These are phyloP conservation scores for Anoplius nigerrimus DNA, from an alignment of 2,888 invertebrate species.

Conservation along the genomic window DNA sequence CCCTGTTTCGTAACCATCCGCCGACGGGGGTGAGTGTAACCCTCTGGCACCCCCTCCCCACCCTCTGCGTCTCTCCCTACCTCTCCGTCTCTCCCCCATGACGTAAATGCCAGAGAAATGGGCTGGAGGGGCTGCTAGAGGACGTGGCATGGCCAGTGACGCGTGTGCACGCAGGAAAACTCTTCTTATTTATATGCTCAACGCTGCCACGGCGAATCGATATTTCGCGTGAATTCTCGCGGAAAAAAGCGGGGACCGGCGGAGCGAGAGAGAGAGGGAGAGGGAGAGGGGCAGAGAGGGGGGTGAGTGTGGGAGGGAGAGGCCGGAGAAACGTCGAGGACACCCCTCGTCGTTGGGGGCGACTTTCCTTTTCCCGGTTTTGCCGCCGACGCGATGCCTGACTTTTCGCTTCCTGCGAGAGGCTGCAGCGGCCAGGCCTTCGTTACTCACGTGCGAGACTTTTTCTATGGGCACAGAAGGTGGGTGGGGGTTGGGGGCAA, in stretches of 20 bases:
- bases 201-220: conserved; percentile 65
- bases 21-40: not conserved
- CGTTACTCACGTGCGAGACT: not conserved
- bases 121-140: conserved; percentile 53
- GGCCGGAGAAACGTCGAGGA: too few relatives aligned
- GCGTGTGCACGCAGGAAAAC: conserved; percentile 74
- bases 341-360: not conserved
- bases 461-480: too few relatives aligned
- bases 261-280: conserved; percentile 26
- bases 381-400: not conserved
- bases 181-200: conserved; percentile 73
- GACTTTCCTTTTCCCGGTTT: conserved; percentile 4
- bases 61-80: conserved; percentile 27
- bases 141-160: conserved; percentile 71
- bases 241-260: conserved; percentile 38
- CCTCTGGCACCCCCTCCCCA: not conserved
- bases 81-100: conserved; percentile 52
- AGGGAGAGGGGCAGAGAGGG: too few relatives aligned
- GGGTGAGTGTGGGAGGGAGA: not conserved
- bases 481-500: too few relatives aligned
- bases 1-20: not conserved
- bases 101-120: conserved; percentile 66
- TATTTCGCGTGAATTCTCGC: conserved; percentile 66
- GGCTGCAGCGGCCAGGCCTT: not conserved
- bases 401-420: conserved; percentile 4